Conservation (phyloP, 2,113 vertebrate genomes). For the Crotalus tigris region DNA sequence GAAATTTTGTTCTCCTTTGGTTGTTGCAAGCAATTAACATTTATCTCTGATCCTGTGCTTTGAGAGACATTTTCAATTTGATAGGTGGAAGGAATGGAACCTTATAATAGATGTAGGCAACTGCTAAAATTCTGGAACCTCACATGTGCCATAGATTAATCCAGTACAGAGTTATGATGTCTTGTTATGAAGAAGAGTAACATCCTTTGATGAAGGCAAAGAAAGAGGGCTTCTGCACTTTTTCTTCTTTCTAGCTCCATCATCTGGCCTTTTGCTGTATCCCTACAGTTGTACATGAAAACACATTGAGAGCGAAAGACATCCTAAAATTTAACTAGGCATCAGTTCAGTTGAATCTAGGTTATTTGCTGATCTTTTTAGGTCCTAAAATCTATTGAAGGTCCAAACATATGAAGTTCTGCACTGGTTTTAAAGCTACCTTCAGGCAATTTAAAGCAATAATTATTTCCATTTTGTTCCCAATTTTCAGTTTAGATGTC, state of each 20-base stretch:
- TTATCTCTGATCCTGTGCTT: background rate
- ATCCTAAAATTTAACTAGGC: background rate
- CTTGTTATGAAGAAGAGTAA: background rate
- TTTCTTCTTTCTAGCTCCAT: background rate
- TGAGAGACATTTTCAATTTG: background rate
- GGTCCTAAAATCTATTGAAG: background rate
- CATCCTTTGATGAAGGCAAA: background rate
- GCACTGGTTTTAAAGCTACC: background rate
- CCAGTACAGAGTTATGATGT: background rate
- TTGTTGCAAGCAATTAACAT: background rate
- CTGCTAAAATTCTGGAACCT: background rate
- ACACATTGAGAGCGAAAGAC: background rate
- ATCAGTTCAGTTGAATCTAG: background rate
- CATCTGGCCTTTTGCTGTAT: background rate
- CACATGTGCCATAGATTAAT: background rate
- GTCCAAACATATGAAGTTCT: background rate
- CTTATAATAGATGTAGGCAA: background rate
- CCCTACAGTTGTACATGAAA: background rate
- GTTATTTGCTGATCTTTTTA: background rate
- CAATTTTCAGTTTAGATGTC: constrained; percentile 8
- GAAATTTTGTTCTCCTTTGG: background rate
- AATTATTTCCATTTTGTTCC: constrained; percentile 18
- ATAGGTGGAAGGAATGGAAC: background rate
- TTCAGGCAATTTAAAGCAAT: background rate
- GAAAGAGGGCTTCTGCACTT: background rate